Percentiles rank a stretch among this genome's conserved stretches.
Evolutionary conservation across 2,888 invertebrate species (phyloP).

Genomic region (Hetaerina titia): DNA sequence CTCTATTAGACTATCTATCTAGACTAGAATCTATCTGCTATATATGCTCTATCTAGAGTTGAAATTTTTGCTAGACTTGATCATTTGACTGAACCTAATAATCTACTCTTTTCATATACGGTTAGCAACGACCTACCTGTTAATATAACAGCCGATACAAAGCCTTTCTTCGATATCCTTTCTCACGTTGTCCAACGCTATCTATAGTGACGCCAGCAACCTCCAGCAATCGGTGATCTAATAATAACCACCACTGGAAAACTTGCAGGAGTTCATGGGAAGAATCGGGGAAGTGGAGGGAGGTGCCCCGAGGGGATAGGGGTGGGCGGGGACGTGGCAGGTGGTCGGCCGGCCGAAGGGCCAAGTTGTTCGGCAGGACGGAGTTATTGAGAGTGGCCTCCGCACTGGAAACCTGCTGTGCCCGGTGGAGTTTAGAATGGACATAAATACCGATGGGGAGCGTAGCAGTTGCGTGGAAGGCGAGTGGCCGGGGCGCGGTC

Average conservation of each 20-base stretch:
- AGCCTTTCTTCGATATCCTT: too few relatives aligned
- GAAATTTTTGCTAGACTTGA: too few relatives aligned
- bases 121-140: too few relatives aligned
- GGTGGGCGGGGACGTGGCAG: neutral
- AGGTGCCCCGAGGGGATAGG: neutral
- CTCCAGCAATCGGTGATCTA: too few relatives aligned
- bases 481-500: neutral
- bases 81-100: too few relatives aligned
- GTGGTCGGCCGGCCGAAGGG: neutral
- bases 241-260: neutral
- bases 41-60: too few relatives aligned
- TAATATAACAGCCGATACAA: too few relatives aligned
- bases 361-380: neutral
- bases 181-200: too few relatives aligned
- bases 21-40: too few relatives aligned
- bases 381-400: constrained; percentile 28
- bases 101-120: too few relatives aligned
- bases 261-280: neutral
- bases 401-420: neutral
- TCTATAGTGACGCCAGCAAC: too few relatives aligned
- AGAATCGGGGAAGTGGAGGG: neutral
- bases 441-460: neutral
- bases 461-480: constrained; percentile 6
- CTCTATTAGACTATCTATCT: too few relatives aligned
- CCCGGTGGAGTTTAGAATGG: neutral